A percentile compares a stretch with the other conserved stretches of the same genome.
phyloP scores from a whole-genome alignment of 2,113 vertebrate species.

The Penelope pileata region DNA sequence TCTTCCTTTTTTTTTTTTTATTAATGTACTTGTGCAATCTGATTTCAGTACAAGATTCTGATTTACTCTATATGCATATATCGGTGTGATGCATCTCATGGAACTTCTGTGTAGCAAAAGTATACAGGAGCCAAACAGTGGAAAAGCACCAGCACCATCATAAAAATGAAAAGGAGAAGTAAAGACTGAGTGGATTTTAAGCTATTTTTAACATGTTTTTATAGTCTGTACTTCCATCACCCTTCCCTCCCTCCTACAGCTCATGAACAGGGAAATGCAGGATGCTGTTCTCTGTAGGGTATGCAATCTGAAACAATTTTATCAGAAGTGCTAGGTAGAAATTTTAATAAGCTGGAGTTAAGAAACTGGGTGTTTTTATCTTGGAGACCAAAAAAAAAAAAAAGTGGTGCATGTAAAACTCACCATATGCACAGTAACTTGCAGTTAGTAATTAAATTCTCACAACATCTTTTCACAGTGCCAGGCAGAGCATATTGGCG shows the following conservation, averaged over 20 bases:
- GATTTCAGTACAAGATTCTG: background rate
- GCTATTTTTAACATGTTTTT: background rate
- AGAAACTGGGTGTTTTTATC: conserved; percentile 16
- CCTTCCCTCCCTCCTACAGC: background rate
- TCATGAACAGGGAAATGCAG: background rate
- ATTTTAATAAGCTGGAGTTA: conserved; percentile 44
- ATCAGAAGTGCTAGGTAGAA: conserved; percentile 22
- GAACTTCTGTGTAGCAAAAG: background rate
- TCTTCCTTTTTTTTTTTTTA: background rate
- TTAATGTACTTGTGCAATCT: background rate
- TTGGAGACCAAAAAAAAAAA: background rate
- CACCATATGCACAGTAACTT: conserved; percentile 54
- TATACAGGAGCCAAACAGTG: background rate
- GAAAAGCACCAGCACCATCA: background rate
- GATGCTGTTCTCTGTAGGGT: conserved; percentile 9
- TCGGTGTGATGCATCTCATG: background rate
- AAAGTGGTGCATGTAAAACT: conserved; percentile 23
- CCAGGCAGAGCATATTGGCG: conserved; percentile 71
- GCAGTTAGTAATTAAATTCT: conserved; percentile 71
- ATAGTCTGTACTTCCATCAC: background rate
- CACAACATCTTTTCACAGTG: conserved; percentile 53
- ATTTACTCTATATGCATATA: background rate
- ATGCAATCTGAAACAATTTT: conserved; percentile 28
- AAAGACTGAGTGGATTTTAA: background rate
- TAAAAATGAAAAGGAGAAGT: background rate